phyloP scores from a whole-genome alignment of 2,797 vertebrate genomes.

The Oophaga sylvatica region DNA sequence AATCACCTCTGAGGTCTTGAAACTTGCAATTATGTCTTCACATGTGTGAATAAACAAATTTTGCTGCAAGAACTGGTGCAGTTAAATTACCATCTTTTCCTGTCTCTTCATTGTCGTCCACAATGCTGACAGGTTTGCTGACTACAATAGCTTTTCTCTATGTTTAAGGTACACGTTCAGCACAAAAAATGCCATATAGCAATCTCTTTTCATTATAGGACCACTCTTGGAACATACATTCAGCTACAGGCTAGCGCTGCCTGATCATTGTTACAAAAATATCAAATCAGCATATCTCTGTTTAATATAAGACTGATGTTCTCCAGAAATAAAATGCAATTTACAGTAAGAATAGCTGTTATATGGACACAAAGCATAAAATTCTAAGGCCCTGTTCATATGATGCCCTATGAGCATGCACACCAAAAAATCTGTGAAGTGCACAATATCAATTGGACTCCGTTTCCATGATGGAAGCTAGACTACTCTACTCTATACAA shows the following conservation, averaged over 20 bases:
- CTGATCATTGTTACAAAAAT: not conserved
- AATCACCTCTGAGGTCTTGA: not conserved
- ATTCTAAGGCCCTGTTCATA: not conserved
- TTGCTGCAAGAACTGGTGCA: not conserved
- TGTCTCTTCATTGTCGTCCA: not conserved
- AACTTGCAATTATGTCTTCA: not conserved
- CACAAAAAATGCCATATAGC: not conserved
- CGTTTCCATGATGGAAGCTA: too few species aligned
- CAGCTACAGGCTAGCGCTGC: not conserved
- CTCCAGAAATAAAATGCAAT: not conserved
- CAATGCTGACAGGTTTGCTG: not conserved
- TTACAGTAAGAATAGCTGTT: not conserved
- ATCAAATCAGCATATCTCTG: not conserved
- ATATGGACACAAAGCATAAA: not conserved
- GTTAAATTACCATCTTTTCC: not conserved
- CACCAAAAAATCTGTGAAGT: too few species aligned
- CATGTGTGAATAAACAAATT: not conserved
- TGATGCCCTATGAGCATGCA: too few species aligned
- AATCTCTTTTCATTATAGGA: conserved; percentile 1
- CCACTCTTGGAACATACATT: not conserved
- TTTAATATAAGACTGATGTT: not conserved
- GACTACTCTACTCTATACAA: too few species aligned
- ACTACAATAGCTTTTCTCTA: not conserved
- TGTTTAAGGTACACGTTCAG: not conserved
- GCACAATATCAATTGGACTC: too few species aligned